Conservation (phyloP, 2,113 vertebrate species). For the Tauraco erythrolophus region DNA sequence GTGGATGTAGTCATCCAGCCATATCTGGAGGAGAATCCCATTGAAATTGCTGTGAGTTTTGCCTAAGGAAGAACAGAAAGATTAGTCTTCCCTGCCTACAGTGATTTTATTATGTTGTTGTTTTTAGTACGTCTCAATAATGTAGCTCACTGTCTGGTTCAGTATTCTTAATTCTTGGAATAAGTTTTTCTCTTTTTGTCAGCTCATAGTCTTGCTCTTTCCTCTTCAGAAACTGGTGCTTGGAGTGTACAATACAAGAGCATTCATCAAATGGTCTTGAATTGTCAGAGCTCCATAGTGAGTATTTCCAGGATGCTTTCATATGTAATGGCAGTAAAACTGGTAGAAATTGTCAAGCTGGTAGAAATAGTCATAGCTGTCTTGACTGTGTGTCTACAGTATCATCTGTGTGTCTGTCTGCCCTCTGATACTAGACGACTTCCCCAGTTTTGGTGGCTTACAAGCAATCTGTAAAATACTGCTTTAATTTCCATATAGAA, state of each 20-base stretch:
- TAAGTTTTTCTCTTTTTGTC: background rate
- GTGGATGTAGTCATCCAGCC: background rate
- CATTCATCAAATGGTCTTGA: background rate
- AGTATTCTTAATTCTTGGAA: background rate
- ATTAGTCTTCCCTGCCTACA: background rate
- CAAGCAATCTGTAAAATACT: background rate
- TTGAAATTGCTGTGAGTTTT: background rate
- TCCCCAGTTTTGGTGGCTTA: background rate
- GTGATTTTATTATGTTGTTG: background rate
- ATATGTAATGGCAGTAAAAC: background rate
- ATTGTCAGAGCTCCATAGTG: background rate
- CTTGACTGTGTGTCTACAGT: fast-evolving
- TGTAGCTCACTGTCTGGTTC: background rate
- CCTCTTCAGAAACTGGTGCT: background rate
- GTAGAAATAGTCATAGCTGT: background rate
- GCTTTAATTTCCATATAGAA: background rate
- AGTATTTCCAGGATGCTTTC: background rate
- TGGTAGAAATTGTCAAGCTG: background rate
- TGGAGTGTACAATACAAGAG: background rate
- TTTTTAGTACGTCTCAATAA: background rate
- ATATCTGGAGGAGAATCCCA: background rate
- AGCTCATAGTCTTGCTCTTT: background rate
- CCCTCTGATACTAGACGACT: background rate
- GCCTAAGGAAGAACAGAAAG: background rate
- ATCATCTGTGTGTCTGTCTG: background rate